phyloP scores from a whole-genome alignment of 2,113 vertebrate species.

The Callipepla squamata region DNA sequence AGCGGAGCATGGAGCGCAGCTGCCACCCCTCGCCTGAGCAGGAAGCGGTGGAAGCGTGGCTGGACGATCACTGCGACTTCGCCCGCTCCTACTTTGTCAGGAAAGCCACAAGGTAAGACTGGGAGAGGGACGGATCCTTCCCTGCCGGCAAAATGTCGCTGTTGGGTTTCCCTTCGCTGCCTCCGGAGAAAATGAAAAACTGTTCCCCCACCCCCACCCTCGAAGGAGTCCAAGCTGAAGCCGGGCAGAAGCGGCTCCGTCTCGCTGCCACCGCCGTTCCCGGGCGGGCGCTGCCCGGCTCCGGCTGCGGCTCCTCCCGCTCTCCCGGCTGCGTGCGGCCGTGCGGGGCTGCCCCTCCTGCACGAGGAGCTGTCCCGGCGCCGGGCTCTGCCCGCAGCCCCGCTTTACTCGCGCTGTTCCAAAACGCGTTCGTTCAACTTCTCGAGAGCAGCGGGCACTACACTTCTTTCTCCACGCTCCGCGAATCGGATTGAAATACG shows the following conservation, averaged over 20 bases:
- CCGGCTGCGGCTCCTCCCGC: no score
- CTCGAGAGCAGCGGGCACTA: not conserved
- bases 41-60: constrained; percentile 92
- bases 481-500: not conserved
- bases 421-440: not conserved
- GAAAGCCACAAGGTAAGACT: constrained; percentile 89
- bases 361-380: no score
- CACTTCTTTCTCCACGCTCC: not conserved
- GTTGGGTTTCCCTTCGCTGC: not conserved
- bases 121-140: not conserved
- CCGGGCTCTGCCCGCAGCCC: no score
- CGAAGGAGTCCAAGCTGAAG: not conserved
- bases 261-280: no score
- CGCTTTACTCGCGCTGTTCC: no score
- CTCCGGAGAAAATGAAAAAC: not conserved
- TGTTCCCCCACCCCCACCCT: not conserved
- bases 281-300: no score
- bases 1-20: constrained; percentile 79
- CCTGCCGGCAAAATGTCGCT: not conserved
- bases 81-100: constrained; percentile 90
- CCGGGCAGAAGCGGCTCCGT: not conserved
- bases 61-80: constrained; percentile 93
- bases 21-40: constrained; percentile 29
- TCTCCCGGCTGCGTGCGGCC: no score
- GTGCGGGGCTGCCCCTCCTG: no score